These are phyloP conservation scores for Diadophis punctatus DNA, from an alignment of 2,113 vertebrate species.

Conservation along the genomic window DNA sequence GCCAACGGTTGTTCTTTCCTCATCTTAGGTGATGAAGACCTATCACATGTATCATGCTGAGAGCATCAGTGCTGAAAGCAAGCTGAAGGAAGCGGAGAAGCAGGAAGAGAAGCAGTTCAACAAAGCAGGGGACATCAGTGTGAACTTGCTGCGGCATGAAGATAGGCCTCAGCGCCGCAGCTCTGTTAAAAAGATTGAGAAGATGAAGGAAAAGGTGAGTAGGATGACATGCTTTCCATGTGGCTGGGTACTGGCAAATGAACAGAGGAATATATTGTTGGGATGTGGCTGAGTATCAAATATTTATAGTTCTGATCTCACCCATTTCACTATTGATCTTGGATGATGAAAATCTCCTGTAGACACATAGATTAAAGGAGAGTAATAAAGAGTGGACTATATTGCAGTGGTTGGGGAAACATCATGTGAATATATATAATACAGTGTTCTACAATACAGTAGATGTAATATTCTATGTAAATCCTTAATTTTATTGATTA, in stretches of 20 bases:
- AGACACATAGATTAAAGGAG: background rate
- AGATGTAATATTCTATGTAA: background rate
- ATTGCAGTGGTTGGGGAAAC: background rate
- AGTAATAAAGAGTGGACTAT: background rate
- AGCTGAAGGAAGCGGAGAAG: slow-evolving; percentile 96
- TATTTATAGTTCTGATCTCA: background rate
- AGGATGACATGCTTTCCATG: background rate
- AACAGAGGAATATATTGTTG: background rate
- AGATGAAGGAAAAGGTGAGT: slow-evolving; percentile 83
- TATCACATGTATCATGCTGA: slow-evolving; percentile 99
- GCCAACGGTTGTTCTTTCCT: background rate
- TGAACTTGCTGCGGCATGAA: slow-evolving; percentile 85
- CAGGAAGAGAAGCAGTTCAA: slow-evolving; percentile 97
- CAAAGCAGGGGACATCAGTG: slow-evolving; percentile 83
- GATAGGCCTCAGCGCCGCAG: slow-evolving; percentile 91
- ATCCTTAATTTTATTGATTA: background rate
- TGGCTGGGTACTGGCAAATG: too few species aligned
- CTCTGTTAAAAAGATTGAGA: slow-evolving; percentile 93
- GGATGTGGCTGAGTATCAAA: background rate
- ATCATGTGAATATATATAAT: background rate
- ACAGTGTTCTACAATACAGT: background rate
- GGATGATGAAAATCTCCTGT: background rate
- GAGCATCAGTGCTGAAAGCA: slow-evolving; percentile 93
- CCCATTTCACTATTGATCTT: background rate
- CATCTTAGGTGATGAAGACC: slow-evolving; percentile 94